These are phyloP conservation scores for Abscondita cerata DNA, from an alignment of 2,888 invertebrate species.

Conservation along the genomic window DNA sequence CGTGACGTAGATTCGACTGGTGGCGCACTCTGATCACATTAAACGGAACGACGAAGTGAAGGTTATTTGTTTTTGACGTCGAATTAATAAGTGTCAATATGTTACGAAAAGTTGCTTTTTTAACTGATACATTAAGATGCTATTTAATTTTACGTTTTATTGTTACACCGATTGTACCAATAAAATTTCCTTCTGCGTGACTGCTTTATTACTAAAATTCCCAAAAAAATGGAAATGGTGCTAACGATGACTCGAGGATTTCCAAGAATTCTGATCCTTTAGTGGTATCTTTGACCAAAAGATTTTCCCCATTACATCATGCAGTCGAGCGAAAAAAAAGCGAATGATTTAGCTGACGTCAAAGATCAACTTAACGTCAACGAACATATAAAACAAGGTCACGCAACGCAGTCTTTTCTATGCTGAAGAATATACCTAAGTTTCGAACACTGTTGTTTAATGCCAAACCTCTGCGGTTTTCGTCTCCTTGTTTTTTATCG, in stretches of 20 bases:
- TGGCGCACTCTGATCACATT: slow-evolving; percentile 19
- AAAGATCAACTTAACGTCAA: slow-evolving; percentile 16
- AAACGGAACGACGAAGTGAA: slow-evolving; percentile 28
- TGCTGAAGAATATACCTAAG: not conserved
- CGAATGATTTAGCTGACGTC: slow-evolving; percentile 5
- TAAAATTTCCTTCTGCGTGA: too few relatives aligned
- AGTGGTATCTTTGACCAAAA: too few relatives aligned
- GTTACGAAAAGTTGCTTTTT: too few relatives aligned
- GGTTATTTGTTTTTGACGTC: slow-evolving; percentile 24
- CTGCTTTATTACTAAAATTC: too few relatives aligned
- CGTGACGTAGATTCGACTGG: slow-evolving; percentile 9
- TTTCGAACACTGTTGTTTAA: not conserved
- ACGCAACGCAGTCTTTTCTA: not conserved
- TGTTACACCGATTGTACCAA: too few relatives aligned
- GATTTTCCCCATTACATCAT: not conserved
- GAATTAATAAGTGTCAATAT: slow-evolving; percentile 1
- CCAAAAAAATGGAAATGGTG: too few relatives aligned
- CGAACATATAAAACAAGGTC: slow-evolving; percentile 12
- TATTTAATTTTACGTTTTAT: too few relatives aligned
- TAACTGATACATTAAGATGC: too few relatives aligned
- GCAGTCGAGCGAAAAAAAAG: not conserved
- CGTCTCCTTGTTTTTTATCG: too few relatives aligned
- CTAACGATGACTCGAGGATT: too few relatives aligned
- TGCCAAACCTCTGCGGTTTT: too few relatives aligned
- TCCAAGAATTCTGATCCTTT: too few relatives aligned